Conservation (phyloP, 2,113 vertebrate species). For the Tricholaema leucomelas region DNA sequence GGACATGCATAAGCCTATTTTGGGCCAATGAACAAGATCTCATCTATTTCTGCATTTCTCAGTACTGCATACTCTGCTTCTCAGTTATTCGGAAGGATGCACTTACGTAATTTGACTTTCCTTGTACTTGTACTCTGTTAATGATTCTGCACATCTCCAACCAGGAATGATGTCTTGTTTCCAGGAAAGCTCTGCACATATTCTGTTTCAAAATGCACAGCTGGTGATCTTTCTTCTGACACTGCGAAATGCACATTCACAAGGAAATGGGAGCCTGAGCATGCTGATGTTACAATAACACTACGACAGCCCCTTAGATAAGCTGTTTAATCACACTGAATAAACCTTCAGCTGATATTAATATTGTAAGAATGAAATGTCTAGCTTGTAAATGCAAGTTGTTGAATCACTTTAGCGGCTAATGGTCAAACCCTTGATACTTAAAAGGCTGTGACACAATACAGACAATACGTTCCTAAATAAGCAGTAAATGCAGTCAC, state of each 20-base stretch:
- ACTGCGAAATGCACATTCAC: background rate
- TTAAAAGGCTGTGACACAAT: background rate
- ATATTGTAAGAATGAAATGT: background rate
- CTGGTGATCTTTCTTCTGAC: background rate
- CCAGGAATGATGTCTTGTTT: background rate
- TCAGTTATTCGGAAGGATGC: background rate
- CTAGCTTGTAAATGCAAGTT: background rate
- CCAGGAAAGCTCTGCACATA: background rate
- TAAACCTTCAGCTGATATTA: background rate
- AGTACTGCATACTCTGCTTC: background rate
- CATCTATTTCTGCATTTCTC: background rate
- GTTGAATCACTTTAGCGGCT: background rate
- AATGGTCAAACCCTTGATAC: background rate
- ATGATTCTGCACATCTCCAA: background rate
- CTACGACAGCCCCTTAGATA: background rate
- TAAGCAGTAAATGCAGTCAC: background rate
- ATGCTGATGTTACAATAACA: background rate
- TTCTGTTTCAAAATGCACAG: background rate
- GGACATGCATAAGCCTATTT: too few relatives aligned
- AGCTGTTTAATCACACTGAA: background rate
- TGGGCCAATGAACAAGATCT: too few relatives aligned
- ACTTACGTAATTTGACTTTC: background rate
- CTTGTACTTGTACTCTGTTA: background rate
- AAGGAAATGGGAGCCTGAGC: background rate
- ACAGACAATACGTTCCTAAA: background rate